Evolutionary conservation across 1,140 invertebrate genomes (phyloP), one percentile per base, ranked within the genome.

Genomic region (Platorchestia sp.): DNA sequence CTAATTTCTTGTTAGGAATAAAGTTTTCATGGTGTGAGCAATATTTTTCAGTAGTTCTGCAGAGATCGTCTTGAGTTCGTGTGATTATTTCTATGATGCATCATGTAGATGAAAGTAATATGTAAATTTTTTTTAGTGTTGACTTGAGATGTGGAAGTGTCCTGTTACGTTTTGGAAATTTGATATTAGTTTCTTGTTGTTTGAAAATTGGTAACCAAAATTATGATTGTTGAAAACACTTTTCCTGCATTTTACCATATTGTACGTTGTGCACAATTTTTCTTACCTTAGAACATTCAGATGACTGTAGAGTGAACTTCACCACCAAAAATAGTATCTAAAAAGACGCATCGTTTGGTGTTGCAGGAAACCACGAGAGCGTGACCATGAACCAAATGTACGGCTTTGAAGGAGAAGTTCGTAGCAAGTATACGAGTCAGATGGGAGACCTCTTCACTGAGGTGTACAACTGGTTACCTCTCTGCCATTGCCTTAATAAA

Each of bases 311-410:
- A 51, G 47, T 19, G 6, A 51, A 19, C 47, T 51, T 51, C 6
- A 51, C 47, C 19, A 51, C 6, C 6, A 51, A 51, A 19, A 6
- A 51, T 6, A 51, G 19, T 6, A 19, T 19, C 47, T 51, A 51
- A 51, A 51, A 6, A 6, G 47, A 19, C 19, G 47, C 19, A 51
- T 19, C 47, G 36, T 75, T 75, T 75, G 10, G 27, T 75, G 59
- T 97, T 97, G 36, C 97, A 99, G 99, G 99, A 53, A 99, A 99
- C 97, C 99, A 99, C 97, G 99, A 99, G 97, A 99, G 99, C 97
- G 98, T 98, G 43, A 99, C 98, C 40, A 99, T 99, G 99, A 99
- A 99, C 97, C 99, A 99, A 97, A 99, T 99, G 98, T 99, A 99
- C 97, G 99, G 99, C 42, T 99, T 99, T 97, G 98, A 99, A 96